Percentiles rank a stretch among this genome's conserved stretches.
These are phyloP conservation scores for Stichopus chloronotus DNA, from an alignment of 35 echinoderm and acorn worm genomes.

Conservation along the genomic window DNA sequence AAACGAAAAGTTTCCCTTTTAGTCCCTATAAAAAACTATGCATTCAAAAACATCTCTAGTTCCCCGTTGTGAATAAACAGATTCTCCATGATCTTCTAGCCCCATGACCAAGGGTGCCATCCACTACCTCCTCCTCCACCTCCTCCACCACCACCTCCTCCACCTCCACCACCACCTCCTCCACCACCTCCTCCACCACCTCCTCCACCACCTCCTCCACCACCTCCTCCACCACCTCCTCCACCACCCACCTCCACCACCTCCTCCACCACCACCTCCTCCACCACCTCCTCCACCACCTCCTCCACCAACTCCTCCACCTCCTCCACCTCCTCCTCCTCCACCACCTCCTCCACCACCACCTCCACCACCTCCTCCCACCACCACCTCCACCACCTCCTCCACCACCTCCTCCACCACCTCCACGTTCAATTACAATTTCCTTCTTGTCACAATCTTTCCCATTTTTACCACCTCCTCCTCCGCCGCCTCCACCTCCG, in stretches of 20 bases:
- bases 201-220: not conserved
- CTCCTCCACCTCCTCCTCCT: too few relatives aligned
- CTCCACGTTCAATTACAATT: too few relatives aligned
- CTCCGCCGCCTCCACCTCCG: not conserved
- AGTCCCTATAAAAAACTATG: too few relatives aligned
- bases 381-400: not conserved
- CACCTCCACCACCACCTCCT: too few relatives aligned
- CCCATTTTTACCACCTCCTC: not conserved
- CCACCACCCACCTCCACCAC: not conserved
- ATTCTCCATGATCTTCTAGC: not conserved
- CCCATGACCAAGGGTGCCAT: not conserved
- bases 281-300: not conserved
- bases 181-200: not conserved
- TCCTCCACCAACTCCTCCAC: not conserved
- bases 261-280: not conserved
- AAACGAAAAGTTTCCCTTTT: too few relatives aligned
- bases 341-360: too few relatives aligned
- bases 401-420: too few relatives aligned
- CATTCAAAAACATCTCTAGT: too few relatives aligned
- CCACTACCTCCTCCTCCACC: not conserved
- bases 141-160: too few relatives aligned
- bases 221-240: not conserved
- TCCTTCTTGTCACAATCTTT: too few relatives aligned
- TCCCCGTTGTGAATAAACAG: not conserved
- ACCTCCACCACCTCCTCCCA: too few relatives aligned